A percentile compares a stretch with the other conserved stretches of the same genome.
Conservation (phyloP, 2,888 invertebrate species). For the Pasiphila rectangulata region DNA sequence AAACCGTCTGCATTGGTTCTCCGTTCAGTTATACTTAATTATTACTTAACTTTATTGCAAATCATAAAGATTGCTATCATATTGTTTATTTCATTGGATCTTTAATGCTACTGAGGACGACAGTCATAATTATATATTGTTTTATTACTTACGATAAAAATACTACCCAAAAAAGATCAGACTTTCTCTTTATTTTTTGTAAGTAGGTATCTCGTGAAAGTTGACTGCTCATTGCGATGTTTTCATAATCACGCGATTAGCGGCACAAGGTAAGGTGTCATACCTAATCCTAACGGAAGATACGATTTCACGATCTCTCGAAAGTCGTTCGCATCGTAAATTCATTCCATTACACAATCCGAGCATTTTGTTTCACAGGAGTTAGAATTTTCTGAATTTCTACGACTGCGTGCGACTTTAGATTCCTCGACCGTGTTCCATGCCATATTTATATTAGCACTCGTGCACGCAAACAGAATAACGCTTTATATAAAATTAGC, state of each 20-base stretch:
- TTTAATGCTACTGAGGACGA: neutral
- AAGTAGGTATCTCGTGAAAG: conserved; percentile 19
- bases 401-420: conserved; percentile 24
- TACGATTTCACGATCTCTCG: conserved; percentile 8
- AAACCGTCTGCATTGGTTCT: no score
- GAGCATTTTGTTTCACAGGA: conserved; percentile 31
- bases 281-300: conserved; percentile 12
- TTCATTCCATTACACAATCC: conserved; percentile 35
- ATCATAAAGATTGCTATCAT: conserved; percentile 7
- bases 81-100: neutral
- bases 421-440: conserved; percentile 27
- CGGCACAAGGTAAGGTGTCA: conserved; percentile 11
- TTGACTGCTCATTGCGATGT: conserved; percentile 12
- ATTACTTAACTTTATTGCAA: neutral
- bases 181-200: conserved; percentile 14
- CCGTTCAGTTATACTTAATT: no score
- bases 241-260: conserved; percentile 18
- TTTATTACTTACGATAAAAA: conserved; percentile 1
- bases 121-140: neutral
- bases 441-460: conserved; percentile 46
- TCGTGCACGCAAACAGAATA: conserved; percentile 57
- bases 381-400: conserved; percentile 16
- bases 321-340: conserved; percentile 13
- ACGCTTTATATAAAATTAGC: conserved; percentile 35
- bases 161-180: neutral